Conservation (phyloP, 2,888 invertebrate genomes). For the Strigamia transsilvanica region DNA sequence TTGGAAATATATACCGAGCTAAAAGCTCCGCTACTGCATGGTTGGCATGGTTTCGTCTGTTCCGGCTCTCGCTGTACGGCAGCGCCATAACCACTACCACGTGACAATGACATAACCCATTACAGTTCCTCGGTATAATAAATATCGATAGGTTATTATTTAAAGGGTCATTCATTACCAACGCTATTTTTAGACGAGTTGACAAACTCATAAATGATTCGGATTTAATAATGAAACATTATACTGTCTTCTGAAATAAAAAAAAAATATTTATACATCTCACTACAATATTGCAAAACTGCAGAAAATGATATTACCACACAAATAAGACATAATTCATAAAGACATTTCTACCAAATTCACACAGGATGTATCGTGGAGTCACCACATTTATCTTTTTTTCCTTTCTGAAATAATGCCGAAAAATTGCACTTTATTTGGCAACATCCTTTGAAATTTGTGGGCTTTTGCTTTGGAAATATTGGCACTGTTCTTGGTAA, state of each 20-base stretch:
- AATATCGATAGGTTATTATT: neutral
- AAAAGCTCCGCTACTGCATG: too few relatives aligned
- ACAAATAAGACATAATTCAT: too few relatives aligned
- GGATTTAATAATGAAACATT: neutral
- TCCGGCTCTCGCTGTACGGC: too few relatives aligned
- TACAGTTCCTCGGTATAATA: neutral
- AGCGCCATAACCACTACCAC: too few relatives aligned
- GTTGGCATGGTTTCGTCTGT: too few relatives aligned
- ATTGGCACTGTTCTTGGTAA: constrained; percentile 30
- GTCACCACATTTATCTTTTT: neutral
- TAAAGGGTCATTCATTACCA: neutral
- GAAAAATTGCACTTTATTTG: neutral
- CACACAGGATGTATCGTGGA: neutral
- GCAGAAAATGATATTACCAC: too few relatives aligned
- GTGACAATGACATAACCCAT: too few relatives aligned
- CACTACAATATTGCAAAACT: too few relatives aligned
- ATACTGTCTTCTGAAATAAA: neutral
- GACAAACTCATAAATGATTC: neutral
- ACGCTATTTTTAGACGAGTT: neutral
- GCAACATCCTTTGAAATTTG: constrained; percentile 19
- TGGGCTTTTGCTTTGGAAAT: neutral
- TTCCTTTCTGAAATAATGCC: neutral
- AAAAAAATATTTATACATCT: too few relatives aligned
- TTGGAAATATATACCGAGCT: too few relatives aligned
- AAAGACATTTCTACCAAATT: neutral